Evolutionary conservation across 2,797 vertebrate species (phyloP).

Genomic region (Chrysocyon brachyurus): DNA sequence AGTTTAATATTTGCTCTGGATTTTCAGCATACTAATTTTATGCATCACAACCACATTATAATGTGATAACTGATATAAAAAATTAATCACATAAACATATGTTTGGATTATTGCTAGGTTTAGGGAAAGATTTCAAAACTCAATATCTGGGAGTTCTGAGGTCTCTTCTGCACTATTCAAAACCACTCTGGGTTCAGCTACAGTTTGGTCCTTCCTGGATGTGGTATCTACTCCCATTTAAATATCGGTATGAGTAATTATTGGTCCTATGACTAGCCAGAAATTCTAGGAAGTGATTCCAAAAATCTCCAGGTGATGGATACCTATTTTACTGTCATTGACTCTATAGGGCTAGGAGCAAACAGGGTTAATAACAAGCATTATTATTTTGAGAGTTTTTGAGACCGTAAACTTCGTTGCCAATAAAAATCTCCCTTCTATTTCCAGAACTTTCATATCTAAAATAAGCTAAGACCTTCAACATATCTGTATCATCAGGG

Average conservation of each 20-base stretch:
- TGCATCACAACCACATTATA: not conserved
- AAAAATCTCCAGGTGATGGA: not conserved
- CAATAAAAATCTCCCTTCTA: not conserved
- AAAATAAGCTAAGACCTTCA: not conserved
- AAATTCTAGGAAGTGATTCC: not conserved
- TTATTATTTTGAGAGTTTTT: not conserved
- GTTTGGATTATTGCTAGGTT: not conserved
- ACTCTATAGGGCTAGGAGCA: not conserved
- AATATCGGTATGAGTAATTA: not conserved
- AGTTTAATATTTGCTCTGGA: conserved; percentile 17
- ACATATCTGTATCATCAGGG: not conserved
- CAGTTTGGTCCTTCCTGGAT: not conserved
- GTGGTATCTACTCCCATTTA: not conserved
- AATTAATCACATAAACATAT: not conserved
- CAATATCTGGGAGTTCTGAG: not conserved
- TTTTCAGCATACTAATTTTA: conserved; percentile 35
- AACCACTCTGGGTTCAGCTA: not conserved
- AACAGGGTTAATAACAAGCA: not conserved
- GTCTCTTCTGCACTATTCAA: not conserved
- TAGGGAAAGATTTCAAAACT: not conserved
- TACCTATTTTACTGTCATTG: not conserved
- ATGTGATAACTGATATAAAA: not conserved
- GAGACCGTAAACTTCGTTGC: not conserved
- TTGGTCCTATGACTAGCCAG: too few relatives aligned
- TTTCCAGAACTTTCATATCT: not conserved